phyloP scores from a whole-genome alignment of 2,888 invertebrate species.

The Conomelus anceps region DNA sequence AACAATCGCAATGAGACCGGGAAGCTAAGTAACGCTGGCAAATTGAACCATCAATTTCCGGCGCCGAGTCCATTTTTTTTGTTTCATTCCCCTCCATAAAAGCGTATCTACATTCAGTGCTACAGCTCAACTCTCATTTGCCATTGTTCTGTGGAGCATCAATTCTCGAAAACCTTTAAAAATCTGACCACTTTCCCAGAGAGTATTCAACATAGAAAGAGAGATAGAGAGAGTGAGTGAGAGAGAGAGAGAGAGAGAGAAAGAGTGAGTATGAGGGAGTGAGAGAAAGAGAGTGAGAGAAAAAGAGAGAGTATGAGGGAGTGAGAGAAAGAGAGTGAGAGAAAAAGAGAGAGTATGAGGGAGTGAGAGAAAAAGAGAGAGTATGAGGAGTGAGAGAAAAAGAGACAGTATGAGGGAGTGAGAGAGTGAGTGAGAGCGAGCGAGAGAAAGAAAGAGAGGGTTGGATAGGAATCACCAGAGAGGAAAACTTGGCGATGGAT shows the following conservation, averaged over 20 bases:
- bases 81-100: not conserved
- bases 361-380: not conserved
- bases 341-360: not conserved
- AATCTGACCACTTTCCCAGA: not conserved
- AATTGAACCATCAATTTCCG: not conserved
- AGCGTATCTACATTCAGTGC: not conserved
- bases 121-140: not conserved
- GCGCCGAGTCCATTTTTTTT: not conserved
- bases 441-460: too few species aligned
- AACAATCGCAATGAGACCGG: not conserved
- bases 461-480: too few species aligned
- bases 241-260: not conserved
- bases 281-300: not conserved
- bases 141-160: not conserved
- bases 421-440: not conserved
- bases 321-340: not conserved
- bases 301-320: not conserved
- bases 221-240: not conserved
- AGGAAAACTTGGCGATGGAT: too few species aligned
- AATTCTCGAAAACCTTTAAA: not conserved
- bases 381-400: not conserved
- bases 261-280: not conserved
- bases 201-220: not conserved
- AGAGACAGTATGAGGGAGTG: not conserved
- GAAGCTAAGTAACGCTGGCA: not conserved